phyloP scores from a whole-genome alignment of 2,797 vertebrate species.

The Artibeus jamaicensis region DNA sequence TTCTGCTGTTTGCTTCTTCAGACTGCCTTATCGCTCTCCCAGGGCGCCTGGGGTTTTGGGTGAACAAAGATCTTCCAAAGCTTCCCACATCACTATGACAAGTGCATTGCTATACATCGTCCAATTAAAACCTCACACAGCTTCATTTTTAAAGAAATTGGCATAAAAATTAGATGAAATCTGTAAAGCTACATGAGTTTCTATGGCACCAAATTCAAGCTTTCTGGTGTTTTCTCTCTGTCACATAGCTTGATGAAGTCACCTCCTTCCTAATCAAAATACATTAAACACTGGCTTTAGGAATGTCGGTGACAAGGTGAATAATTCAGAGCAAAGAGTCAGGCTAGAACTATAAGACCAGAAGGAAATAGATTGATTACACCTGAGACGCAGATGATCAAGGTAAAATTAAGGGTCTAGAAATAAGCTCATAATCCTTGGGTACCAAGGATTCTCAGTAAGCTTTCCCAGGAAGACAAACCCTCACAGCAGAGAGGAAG shows the following conservation, averaged over 20 bases:
- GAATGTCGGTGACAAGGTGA: neutral
- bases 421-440: neutral
- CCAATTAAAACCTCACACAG: neutral
- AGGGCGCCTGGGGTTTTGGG: too few species aligned
- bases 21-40: too few species aligned
- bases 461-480: neutral
- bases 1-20: too few species aligned
- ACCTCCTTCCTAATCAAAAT: neutral
- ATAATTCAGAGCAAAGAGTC: neutral
- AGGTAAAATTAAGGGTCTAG: neutral
- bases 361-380: neutral
- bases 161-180: neutral
- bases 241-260: neutral
- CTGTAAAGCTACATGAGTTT: neutral
- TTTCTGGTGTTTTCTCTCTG: neutral
- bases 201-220: neutral
- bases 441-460: neutral
- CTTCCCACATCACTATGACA: too few species aligned
- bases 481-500: neutral
- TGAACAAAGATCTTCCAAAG: too few species aligned
- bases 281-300: neutral
- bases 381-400: neutral
- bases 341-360: neutral
- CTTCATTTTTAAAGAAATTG: neutral
- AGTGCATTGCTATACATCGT: neutral